A percentile compares a stretch with the other conserved stretches of the same genome.
Evolutionary conservation across 2,113 vertebrate genomes (phyloP).

Genomic region (Orcinus orca): DNA sequence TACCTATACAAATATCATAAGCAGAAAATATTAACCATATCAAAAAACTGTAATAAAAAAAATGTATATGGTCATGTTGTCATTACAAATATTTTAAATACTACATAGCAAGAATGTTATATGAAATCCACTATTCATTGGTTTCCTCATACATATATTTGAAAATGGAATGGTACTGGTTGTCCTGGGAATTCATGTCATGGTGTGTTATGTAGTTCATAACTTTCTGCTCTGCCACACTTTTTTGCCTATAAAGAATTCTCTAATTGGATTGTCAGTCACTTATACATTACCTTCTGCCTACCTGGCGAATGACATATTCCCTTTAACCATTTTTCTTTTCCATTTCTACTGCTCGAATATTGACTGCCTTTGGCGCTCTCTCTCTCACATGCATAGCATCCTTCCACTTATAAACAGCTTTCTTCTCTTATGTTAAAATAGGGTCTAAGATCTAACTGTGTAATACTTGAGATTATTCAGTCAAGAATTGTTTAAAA

Average conservation of each 20-base stretch:
- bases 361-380: not conserved
- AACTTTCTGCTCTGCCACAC: constrained; percentile 55
- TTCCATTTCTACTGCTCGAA: not conserved
- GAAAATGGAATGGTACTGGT: constrained; percentile 64
- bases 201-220: constrained; percentile 44
- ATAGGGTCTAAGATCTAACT: not conserved
- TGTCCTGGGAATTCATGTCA: constrained; percentile 67
- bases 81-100: constrained; percentile 78
- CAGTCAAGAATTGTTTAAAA: not conserved
- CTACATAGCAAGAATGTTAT: constrained; percentile 73
- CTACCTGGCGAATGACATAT: not conserved
- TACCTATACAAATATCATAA: constrained; percentile 35
- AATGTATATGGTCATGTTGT: constrained; percentile 67
- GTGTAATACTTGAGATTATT: not conserved
- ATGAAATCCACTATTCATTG: constrained; percentile 79
- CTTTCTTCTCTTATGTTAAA: constrained; percentile 35
- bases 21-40: constrained; percentile 64
- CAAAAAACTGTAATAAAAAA: constrained; percentile 67
- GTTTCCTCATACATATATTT: constrained; percentile 67
- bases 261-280: constrained; percentile 60
- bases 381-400: rapidly evolving
- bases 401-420: not conserved
- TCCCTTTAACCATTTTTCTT: constrained; percentile 2
- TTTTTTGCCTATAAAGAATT: constrained; percentile 59
- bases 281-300: constrained; percentile 8